Evolutionary conservation across 1,140 invertebrate genomes (phyloP), one percentile per base, ranked within the genome.

Genomic region (Glomeris maerens): DNA sequence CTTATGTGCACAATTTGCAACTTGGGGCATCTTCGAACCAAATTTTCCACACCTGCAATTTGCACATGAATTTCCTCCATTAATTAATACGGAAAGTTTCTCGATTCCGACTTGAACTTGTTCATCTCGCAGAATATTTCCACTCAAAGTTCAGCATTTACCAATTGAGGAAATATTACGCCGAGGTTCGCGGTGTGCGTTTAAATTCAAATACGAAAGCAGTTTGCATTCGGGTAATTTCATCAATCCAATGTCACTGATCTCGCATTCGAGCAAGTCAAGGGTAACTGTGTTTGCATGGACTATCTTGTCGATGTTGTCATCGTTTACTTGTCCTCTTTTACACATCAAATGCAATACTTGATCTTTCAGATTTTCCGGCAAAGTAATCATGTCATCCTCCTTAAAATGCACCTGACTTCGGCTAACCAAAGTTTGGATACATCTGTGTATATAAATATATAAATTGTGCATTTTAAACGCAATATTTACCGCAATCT

Each of bases 311-410:
- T 22, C 45, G 4, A 46, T 25, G 4, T 29, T 46, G 26, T 46
- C 45, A 46, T 46, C 45, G 4, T 23, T 29, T 29, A 46, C 20
- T 46, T 5, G 7, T 4, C 45, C 45, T 46, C 45, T 22, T 31
- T 46, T 31, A 5, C 7, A 46, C 22, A 46, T 29, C 22, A 46
- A 27, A 4, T 20, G 4, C 4, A 46, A 25, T 14, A 46, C 17
- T 25, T 46, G 26, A 46, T 46, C 45, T 27, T 46, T 46, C 13
- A 46, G 13, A 46, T 46, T 46, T 5, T 25, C 3, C 5, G 45
- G 45, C 13, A 46, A 25, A 25, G 45, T 46, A 27, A 13, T 3
- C 14, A n/a, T n/a, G n/a, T n/a, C n/a, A n/a, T n/a, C n/a, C n/a
- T n/a, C n/a, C n/a, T n/a, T n/a, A n/a, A n/a, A n/a, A n/a, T n/a